Percentiles rank a stretch among this genome's conserved stretches.
Evolutionary conservation across 2,797 vertebrate species (phyloP).

Genomic region (Semotilus atromaculatus): DNA sequence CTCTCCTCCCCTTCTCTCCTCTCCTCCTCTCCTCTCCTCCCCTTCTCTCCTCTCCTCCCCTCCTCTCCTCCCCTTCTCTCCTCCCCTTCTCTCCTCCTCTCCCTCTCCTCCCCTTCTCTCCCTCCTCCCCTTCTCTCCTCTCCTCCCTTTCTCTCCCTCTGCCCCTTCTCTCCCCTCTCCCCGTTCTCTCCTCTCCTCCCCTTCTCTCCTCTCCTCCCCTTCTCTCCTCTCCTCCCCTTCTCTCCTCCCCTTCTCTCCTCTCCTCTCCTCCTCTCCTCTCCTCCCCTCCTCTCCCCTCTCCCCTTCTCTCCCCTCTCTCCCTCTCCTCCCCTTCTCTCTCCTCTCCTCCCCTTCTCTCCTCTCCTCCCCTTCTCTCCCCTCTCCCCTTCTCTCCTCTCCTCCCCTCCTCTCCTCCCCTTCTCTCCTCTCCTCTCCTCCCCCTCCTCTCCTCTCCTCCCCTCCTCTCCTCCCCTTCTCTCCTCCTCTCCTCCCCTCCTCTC

Average conservation of each 20-base stretch:
- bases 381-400: background rate
- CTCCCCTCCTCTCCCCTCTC: background rate
- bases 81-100: background rate
- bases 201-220: slow-evolving; percentile 1
- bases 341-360: background rate
- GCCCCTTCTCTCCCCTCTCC: no score
- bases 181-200: background rate
- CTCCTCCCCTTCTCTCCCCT: background rate
- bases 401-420: background rate
- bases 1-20: background rate
- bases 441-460: background rate
- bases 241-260: background rate
- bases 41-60: background rate
- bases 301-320: no score
- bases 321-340: slow-evolving; percentile 1
- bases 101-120: no score
- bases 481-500: slow-evolving; percentile 3
- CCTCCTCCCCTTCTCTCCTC: background rate
- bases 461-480: background rate
- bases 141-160: no score
- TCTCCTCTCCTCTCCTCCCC: no score
- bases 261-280: background rate
- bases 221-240: no score
- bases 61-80: background rate
- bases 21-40: background rate